Percentiles rank a stretch among this genome's conserved stretches.
Evolutionary conservation across 2,113 vertebrate species (phyloP).

Genomic region (Pangasianodon hypophthalmus): DNA sequence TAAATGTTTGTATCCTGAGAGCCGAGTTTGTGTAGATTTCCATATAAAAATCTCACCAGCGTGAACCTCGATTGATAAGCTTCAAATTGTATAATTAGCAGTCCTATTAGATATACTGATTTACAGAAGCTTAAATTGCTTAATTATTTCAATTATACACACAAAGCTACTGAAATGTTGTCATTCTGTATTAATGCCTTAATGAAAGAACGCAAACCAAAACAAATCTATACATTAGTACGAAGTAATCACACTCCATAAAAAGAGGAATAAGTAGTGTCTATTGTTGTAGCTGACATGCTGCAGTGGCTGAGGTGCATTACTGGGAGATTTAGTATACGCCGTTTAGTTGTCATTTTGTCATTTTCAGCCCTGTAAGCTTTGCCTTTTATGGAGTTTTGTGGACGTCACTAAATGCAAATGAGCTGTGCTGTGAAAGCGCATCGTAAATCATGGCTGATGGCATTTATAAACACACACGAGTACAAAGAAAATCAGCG

Average conservation of each 20-base stretch:
- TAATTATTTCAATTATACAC: too few species aligned
- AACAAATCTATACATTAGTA: neutral
- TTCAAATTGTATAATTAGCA: neutral
- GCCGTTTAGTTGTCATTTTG: neutral
- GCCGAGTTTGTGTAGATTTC: neutral
- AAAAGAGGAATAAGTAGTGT: neutral
- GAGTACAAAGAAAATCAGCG: neutral
- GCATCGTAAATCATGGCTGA: neutral
- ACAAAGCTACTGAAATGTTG: too few species aligned
- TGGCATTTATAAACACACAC: neutral
- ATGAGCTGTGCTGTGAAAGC: neutral
- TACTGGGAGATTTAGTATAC: neutral
- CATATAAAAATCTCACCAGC: neutral
- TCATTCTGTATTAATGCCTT: too few species aligned
- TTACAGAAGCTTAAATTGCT: neutral
- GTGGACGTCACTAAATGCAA: neutral
- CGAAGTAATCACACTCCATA: neutral
- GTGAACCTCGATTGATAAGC: neutral
- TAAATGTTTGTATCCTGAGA: too few species aligned
- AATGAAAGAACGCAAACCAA: too few species aligned
- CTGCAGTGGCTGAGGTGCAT: neutral
- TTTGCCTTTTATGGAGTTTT: neutral
- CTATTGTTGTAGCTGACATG: neutral
- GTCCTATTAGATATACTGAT: too few species aligned
- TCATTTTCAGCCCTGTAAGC: neutral